Percentiles rank a stretch among this genome's conserved stretches.
phyloP scores from a whole-genome alignment of 2,888 invertebrate species.

The Oxytorus armatus region DNA sequence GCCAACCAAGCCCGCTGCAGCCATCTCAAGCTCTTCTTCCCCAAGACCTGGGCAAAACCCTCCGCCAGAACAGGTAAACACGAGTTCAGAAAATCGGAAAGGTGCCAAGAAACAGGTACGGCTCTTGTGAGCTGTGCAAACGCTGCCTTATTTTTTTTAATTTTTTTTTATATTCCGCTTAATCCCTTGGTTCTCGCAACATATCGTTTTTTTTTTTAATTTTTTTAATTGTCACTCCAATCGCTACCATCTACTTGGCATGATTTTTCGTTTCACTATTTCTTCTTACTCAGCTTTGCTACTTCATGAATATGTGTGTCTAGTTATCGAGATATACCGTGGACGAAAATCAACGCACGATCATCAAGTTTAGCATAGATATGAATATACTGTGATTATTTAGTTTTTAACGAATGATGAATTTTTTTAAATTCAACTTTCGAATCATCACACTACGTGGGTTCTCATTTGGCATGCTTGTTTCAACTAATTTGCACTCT shows the following conservation, averaged over 20 bases:
- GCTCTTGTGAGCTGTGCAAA: constrained; percentile 73
- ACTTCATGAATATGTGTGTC: constrained; percentile 18
- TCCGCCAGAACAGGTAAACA: constrained; percentile 87
- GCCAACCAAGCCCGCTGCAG: constrained; percentile 86
- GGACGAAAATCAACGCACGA: constrained; percentile 19
- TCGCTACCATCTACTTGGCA: constrained; percentile 45
- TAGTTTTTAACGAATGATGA: constrained; percentile 10
- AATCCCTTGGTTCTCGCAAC: constrained; percentile 59
- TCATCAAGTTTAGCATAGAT: background rate
- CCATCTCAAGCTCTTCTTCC: constrained; percentile 85
- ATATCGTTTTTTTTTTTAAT: constrained; percentile 51
- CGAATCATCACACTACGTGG: background rate
- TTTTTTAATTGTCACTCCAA: constrained; percentile 30
- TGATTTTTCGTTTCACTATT: constrained; percentile 56
- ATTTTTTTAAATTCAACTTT: background rate
- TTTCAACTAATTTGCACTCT: constrained; percentile 37
- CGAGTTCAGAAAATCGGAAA: constrained; percentile 73
- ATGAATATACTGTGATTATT: background rate
- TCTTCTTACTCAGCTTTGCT: constrained; percentile 45
- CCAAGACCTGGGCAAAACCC: constrained; percentile 86
- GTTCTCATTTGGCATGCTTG: constrained; percentile 23
- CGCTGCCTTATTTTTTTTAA: constrained; percentile 70
- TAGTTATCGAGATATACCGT: background rate
- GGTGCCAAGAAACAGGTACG: constrained; percentile 71
- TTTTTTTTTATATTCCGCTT: constrained; percentile 70